These are phyloP conservation scores for Saimiri boliviensis DNA, from an alignment of 2,113 vertebrate genomes.

Conservation along the genomic window DNA sequence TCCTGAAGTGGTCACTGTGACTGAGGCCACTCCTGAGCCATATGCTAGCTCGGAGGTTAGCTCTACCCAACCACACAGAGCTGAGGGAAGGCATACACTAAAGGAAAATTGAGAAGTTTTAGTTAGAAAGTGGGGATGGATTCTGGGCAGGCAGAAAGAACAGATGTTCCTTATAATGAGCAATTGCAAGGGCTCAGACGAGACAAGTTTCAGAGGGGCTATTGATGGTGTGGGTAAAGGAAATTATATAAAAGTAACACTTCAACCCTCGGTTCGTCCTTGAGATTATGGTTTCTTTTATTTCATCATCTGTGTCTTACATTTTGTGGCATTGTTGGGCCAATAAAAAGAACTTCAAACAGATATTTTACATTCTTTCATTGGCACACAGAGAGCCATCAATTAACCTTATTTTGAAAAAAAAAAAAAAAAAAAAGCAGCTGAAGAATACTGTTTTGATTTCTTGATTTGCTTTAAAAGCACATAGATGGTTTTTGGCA, in stretches of 20 bases:
- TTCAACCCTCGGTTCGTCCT: not conserved
- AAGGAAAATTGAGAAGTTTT: not conserved
- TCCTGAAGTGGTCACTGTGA: not conserved
- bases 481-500: not conserved
- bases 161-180: not conserved
- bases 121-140: not conserved
- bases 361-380: not conserved
- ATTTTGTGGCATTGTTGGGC: not conserved
- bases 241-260: not conserved
- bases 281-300: not conserved
- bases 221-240: not conserved
- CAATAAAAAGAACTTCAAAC: not conserved
- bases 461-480: slow-evolving; percentile 32
- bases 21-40: not conserved
- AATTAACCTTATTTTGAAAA: slow-evolving; percentile 28
- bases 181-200: not conserved
- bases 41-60: not conserved
- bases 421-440: not conserved
- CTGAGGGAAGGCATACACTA: not conserved
- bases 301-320: not conserved
- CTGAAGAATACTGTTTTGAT: not conserved
- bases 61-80: not conserved
- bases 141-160: not conserved
- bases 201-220: not conserved
- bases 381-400: not conserved